Percentiles rank a stretch among this genome's conserved stretches.
phyloP scores from a whole-genome alignment of 2,797 vertebrate species.

The Dallia pectoralis region DNA sequence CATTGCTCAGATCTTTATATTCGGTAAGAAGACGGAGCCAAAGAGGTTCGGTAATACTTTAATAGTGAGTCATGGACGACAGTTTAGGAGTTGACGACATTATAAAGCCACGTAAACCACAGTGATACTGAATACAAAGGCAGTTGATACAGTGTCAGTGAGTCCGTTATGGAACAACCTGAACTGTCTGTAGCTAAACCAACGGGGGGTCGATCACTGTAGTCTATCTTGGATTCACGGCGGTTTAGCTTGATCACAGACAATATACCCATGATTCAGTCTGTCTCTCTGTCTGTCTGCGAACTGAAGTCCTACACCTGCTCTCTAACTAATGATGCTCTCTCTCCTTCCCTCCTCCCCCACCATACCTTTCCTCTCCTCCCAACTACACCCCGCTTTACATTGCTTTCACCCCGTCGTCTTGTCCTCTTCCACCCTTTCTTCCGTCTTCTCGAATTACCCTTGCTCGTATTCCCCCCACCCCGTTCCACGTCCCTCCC shows the following conservation, averaged over 20 bases:
- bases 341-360: constrained; percentile 3
- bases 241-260: not conserved
- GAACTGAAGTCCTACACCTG: constrained; percentile 17
- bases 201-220: not conserved
- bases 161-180: too few relatives aligned
- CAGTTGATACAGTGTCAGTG: too few relatives aligned
- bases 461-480: constrained; percentile 2
- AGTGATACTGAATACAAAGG: too few relatives aligned
- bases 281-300: not conserved
- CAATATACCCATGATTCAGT: not conserved
- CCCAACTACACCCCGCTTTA: not conserved
- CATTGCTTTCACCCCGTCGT: not conserved
- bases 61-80: not conserved
- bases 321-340: constrained; percentile 15
- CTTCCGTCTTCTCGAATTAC: not conserved
- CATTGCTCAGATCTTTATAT: not conserved
- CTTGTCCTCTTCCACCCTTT: not conserved
- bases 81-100: not conserved
- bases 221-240: not conserved
- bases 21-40: not conserved
- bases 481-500: constrained; percentile 15
- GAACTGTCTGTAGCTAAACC: too few relatives aligned
- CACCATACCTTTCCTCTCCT: not conserved
- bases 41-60: not conserved
- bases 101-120: too few relatives aligned